Evolutionary conservation across 2,113 vertebrate species (phyloP).

Genomic region (Pygoscelis antarcticus): DNA sequence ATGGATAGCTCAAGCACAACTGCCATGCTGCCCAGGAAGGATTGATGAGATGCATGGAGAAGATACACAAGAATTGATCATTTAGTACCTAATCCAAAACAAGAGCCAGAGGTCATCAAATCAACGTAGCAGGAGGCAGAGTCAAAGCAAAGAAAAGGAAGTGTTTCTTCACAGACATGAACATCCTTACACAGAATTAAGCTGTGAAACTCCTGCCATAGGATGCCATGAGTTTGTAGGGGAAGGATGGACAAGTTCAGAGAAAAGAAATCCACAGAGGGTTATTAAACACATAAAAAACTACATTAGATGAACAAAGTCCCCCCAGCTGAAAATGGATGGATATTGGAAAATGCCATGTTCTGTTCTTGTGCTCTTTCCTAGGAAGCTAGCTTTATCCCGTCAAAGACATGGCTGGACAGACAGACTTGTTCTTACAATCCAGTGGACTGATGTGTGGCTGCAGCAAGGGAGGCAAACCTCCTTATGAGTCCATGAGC

Average conservation of each 20-base stretch:
- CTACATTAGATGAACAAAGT: background rate
- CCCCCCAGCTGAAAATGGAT: background rate
- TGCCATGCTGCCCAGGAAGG: background rate
- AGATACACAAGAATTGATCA: background rate
- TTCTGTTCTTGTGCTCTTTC: background rate
- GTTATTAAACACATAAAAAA: background rate
- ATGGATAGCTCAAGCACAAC: background rate
- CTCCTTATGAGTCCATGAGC: background rate
- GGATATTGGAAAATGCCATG: background rate
- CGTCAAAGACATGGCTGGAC: background rate
- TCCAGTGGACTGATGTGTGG: too few species aligned
- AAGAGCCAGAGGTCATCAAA: background rate
- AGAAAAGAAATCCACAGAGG: background rate
- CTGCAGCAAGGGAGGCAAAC: background rate
- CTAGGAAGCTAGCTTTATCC: background rate
- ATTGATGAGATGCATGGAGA: background rate
- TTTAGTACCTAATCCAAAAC: background rate
- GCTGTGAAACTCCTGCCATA: background rate
- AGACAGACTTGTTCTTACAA: background rate
- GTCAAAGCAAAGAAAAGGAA: background rate
- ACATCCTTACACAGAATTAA: background rate
- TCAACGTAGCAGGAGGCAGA: background rate
- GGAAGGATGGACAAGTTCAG: background rate
- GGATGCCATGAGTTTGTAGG: background rate
- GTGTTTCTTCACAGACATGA: background rate